Base-by-base conservation (phyloP, 2,888 invertebrate genomes). In the Herminia tarsipennalis region DNA sequence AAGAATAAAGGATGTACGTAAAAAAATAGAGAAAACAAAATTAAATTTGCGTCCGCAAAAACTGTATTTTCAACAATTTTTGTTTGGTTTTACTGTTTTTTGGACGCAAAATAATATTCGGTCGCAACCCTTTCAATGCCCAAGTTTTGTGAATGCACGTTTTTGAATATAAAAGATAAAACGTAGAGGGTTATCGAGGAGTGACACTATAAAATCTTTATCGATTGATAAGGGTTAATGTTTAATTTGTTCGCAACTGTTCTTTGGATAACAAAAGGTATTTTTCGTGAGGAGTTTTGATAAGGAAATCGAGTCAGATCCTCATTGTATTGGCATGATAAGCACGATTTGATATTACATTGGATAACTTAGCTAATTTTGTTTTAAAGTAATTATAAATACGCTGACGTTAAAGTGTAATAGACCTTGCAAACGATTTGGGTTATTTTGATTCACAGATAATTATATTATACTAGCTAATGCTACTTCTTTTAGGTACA, bases 101-200 rank as follows among this genome's bases (percentile, higher is more conserved):
- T 2, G 13, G 29, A 25, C 13, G 49, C 48, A 62, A 48, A 18
- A 12, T 16, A 59, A 43, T 25, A 47, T 65, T 48, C 53, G 35
- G n/a, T 1, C 10, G 27, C 17, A 62, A 65, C 66, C 53, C 59
- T 54, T 65, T 62, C 40, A 51, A 22, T 56, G 53, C 46, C 17
- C n/a, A 55, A 62, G 50, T 65, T 65, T 59, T 27, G 44, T 50
- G 49, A 62, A 55, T 61, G 65, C 62, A 61, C 55, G 49, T 51
- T 65, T 61, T 56, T 51, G 55, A 54, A 41, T 55, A 48, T 55
- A 55, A 57, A 46, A 51, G 50, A 58, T 53, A 41, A 41, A 44
- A 25, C 8, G 13, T 14, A 22, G 28, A 8, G 49, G 51, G 45
- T 58, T 61, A 54, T 60, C 42, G 25, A 3, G 1, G 2, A 33